Evolutionary conservation across 2,888 invertebrate genomes (phyloP).

Genomic region (Lasioglossum pauxillum): DNA sequence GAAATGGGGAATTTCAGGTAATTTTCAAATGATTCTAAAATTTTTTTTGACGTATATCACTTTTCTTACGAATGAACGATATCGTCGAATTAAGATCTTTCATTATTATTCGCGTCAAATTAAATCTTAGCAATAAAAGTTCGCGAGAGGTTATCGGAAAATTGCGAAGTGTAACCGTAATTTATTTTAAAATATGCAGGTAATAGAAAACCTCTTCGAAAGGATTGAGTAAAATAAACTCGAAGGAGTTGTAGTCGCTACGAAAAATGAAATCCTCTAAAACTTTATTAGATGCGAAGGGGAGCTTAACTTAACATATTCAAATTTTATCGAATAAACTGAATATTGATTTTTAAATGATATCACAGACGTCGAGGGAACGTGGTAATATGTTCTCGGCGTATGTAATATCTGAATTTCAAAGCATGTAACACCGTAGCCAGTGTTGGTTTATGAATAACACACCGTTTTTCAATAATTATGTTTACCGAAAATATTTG

Average conservation of each 20-base stretch:
- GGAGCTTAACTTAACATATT: background rate
- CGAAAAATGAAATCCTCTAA: background rate
- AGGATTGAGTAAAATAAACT: background rate
- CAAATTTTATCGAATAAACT: background rate
- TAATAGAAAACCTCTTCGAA: background rate
- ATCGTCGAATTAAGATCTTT: background rate
- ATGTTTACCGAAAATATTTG: background rate
- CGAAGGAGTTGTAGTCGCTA: background rate
- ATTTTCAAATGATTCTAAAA: no score
- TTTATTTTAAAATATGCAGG: background rate
- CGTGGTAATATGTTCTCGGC: background rate
- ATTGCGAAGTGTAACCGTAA: background rate
- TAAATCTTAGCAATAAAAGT: background rate
- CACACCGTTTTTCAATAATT: background rate
- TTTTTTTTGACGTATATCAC: no score
- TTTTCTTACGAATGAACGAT: no score
- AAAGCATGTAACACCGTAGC: background rate
- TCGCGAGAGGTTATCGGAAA: background rate
- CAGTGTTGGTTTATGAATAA: background rate
- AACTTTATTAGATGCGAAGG: background rate
- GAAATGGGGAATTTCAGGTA: no score
- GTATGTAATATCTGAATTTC: background rate
- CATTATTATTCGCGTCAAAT: background rate
- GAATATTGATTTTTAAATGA: constrained; percentile 10
- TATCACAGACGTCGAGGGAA: background rate